Evolutionary conservation across 2,888 invertebrate species (phyloP), one percentile per base, ranked within the genome.

Genomic region (Andrena chrysosceles): DNA sequence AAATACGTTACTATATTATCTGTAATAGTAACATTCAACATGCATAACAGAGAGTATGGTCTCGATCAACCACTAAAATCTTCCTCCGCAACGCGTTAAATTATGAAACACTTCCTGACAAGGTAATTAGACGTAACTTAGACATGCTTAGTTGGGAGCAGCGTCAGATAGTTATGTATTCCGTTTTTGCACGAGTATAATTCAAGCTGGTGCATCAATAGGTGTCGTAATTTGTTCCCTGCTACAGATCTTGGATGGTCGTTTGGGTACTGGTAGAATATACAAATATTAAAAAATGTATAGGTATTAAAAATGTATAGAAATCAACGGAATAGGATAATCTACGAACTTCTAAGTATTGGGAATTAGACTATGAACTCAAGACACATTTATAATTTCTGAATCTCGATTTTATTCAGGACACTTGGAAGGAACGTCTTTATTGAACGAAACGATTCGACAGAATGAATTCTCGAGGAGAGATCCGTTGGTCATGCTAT

Each of bases 61-160:
- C 71, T 77, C 62, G 63, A 72, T 72, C 64, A 72, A 33, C 68
- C 66, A 76, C 72, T 84, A 83, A 84, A 84, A 80, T 74, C 79
- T 68, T 74, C 70, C 70, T 59, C 70, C 73, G 26, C 71, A 60
- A 69, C 74, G 74, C 69, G 74, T 84, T 42, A 77, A 80, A 73
- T 80, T 67, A 73, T 70, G 83, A 71, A 80, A 83, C 71, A 73
- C 77, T 84, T 81, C 77, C 67, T 77, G 81, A 84, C 77, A 81
- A 77, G 81, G 76, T 84, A 85, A 85, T 84, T 85, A 81, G 75
- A 73, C 60, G 77, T 77, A 82, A 62, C 62, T 68, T 35, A 29
- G 60, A 62, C 67, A 52, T 52, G 23, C 52, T 33, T 42, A 31
- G 59, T 60, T 10, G 8, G 20, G 62, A 68, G 62, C 52, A 13